Base-by-base conservation (phyloP, 2,113 vertebrate genomes). In the Accipiter cooperii region DNA sequence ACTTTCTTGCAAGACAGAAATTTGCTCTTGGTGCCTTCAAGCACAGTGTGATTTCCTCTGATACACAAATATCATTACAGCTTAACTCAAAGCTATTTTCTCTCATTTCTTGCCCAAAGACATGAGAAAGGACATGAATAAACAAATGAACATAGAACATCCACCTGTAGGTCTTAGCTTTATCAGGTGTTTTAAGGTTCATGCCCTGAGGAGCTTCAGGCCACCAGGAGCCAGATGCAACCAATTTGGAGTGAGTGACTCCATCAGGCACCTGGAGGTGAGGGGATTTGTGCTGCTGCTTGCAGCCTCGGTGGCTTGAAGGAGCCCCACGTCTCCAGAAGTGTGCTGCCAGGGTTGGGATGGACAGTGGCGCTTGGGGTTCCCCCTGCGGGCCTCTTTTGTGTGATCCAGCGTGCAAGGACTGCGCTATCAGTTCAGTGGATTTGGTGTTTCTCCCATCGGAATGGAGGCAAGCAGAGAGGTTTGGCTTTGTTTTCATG, bases 321-420 rank as follows among this genome's bases (percentile, higher is more conserved):
- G 47, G 18, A 76, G 8, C 8, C 8, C 7, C 3, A 0, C 2
- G 4, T 83, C 13, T 64, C 49, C 20, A 26, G 25, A 18, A 65
- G 5, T 0, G 0, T 28, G 17, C 12, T 69, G 11, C 5, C 16
- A 42, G 9, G 5, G 3, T 15, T 73, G 17, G 29, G 40, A 31
- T 4, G 9, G 8, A 12, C 8, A 47, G 38, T 4, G 22, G 18
- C 8, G 3, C 2, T 70, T 65, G n/a, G 2, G 12, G n/a, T 49
- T 54, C 8, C 4, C 16, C 8, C 44, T 7, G 2, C 24, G 7
- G 31, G 4, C 21, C 7, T 44, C 8, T 73, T 52, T 21, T 2
- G 10, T 0, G 2, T 33, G 8, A 80, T 44, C 24, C 28, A 74
- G 31, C 4, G n/a, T 9, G 26, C 3, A 69, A 60, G 5, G 54